Evolutionary conservation across 2,888 invertebrate species (phyloP), one percentile per base, ranked within the genome.

Genomic region (Drosophila maculinotata): DNA sequence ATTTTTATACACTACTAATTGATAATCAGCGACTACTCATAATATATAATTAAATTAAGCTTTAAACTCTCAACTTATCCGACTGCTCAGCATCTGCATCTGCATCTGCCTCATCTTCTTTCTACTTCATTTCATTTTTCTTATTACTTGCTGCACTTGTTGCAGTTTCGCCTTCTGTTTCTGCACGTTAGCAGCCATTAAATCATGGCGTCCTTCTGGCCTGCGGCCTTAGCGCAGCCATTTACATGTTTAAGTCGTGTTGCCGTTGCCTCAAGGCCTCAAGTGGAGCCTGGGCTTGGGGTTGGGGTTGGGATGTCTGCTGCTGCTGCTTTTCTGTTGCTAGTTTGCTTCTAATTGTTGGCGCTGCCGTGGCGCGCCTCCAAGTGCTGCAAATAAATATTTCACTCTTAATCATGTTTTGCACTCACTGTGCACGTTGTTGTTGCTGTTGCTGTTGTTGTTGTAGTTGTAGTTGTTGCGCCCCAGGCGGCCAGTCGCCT

Each of bases 381-480:
- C 67, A 77, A 82, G 82, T 84, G 78, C 73, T 78, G 78, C 81
- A 87, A 87, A 84, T 82, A 87, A 84, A 87, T 80, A 87, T 85
- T 87, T 87, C 76, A 84, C 78, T 82, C 74, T 82, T 82, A 80
- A 87, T 84, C 79, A 84, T 77, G 82, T 87, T 87, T 88, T 83
- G 76, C 76, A 57, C 66, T 78, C 54, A 47, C 64, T 64, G 58
- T 47, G 48, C 54, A 47, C 64, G 58, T 53, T 47, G 48, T 87
- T 70, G 57, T 67, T 36, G 62, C 66, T 66, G n/a, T 51, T 8
- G 12, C 39, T 39, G 5, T 42, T 58, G 36, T 20, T 71, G 35
- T 64, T 54, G 26, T 20, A 51, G 47, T 36, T 58, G 53, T 44
- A 48, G 45, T 12, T 64, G 51, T 59, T 65, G 68, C 68, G 58